A percentile compares a stretch with the other conserved stretches of the same genome.
phyloP scores from a whole-genome alignment of 2,888 invertebrate species.

The Meandrusa payeni region DNA sequence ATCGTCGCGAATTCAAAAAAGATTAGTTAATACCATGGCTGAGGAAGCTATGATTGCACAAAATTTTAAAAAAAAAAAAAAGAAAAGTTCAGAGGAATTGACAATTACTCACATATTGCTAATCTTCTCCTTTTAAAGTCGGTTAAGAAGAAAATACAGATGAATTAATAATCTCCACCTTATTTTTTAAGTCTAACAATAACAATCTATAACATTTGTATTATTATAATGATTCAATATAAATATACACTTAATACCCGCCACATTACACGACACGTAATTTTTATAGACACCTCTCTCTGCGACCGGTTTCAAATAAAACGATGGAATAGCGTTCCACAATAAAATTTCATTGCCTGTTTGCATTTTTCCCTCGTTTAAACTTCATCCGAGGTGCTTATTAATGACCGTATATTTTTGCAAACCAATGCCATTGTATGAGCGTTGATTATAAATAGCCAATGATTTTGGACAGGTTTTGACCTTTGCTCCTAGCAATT shows the following conservation, averaged over 20 bases:
- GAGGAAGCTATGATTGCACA: too few species aligned
- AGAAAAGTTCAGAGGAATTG: too few species aligned
- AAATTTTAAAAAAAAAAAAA: too few species aligned
- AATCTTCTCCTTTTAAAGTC: too few species aligned
- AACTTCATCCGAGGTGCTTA: conserved; percentile 23
- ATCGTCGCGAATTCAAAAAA: too few species aligned
- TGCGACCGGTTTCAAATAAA: conserved; percentile 23
- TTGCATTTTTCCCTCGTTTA: conserved; percentile 22
- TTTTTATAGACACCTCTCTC: conserved; percentile 22
- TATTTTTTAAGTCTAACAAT: too few species aligned
- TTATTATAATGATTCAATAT: too few species aligned
- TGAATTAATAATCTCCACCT: too few species aligned
- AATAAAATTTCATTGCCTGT: conserved; percentile 24
- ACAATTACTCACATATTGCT: too few species aligned
- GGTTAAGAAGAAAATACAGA: too few species aligned
- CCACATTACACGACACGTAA: conserved; percentile 18
- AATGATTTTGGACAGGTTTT: conserved; percentile 8
- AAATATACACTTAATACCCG: conserved; percentile 4
- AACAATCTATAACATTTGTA: too few species aligned
- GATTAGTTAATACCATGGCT: too few species aligned
- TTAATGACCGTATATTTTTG: conserved; percentile 22
- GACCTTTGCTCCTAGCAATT: background rate
- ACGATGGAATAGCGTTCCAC: conserved; percentile 22
- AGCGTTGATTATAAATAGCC: conserved; percentile 9
- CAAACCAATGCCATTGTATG: conserved; percentile 12